Evolutionary conservation across 2,888 invertebrate genomes (phyloP), one percentile per base, ranked within the genome.

Genomic region (Apodemia hepburni): DNA sequence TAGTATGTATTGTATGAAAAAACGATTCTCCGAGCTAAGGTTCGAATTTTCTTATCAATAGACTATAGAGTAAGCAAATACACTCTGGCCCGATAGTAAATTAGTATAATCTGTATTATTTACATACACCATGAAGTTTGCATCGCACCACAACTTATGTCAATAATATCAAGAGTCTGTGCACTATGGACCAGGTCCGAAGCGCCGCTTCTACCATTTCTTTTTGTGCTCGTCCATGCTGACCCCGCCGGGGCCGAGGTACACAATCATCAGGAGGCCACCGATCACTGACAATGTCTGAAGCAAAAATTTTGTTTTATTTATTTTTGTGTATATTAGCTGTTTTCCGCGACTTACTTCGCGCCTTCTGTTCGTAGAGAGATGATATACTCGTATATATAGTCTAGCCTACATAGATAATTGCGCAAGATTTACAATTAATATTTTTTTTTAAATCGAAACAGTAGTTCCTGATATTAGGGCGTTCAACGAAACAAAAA

Each of bases 141-240:
- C 17, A 17, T 45, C 65, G 66, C 68, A 68, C 66, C 64, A 58
- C 61, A 68, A 65, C 66, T 61, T 65, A 63, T 58, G 29, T 57
- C 22, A 18, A 51, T 61, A 65, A 65, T 61, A 65, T 62, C 61
- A 63, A 65, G 17, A 66, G 66, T 68, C 68, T 64, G 57, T 66
- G 58, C 65, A 65, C 68, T 47, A 59, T 35, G 65, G 65, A 65
- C 60, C 27, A 7, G 45, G 61, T 60, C 61, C 42, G 22, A 29
- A 27, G 57, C 57, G n/a, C 45, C 64, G 58, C 29, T 69, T 71
- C 87, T 95, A 98, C 98, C 98, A 99, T 85, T 97, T 96, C 92
- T 99, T 99, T 93, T 99, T 99, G 92, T 99, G 98, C 82, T 99
- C 99, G 87, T 99, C 99, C 98, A 99, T 98, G 68, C 99, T 99